phyloP scores from a whole-genome alignment of 1,140 invertebrate genomes.

The Megathymus violae region DNA sequence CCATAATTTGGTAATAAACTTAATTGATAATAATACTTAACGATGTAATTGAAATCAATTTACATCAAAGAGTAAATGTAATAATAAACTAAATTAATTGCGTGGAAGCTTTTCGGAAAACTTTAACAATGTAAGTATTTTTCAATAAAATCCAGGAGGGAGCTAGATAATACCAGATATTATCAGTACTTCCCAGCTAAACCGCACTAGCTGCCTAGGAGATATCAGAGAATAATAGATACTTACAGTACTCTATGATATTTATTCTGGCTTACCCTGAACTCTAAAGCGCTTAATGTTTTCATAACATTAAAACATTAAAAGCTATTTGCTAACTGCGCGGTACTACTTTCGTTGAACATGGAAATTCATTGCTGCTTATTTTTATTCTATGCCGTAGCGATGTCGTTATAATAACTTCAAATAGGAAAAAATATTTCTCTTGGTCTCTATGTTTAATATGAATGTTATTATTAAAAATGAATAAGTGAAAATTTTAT shows the following conservation, averaged over 20 bases:
- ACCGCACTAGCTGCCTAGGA: conserved; percentile 13
- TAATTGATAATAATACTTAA: too few species aligned
- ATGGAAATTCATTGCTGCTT: neutral
- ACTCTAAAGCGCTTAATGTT: conserved; percentile 19
- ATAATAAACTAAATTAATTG: too few species aligned
- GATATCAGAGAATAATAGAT: conserved; percentile 33
- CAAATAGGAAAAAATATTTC: too few species aligned
- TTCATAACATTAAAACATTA: conserved; percentile 26
- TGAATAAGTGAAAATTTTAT: too few species aligned
- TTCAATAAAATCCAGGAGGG: conserved; percentile 18
- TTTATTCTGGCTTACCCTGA: conserved; percentile 18
- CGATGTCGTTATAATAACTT: too few species aligned
- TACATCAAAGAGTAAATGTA: too few species aligned
- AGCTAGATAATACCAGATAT: conserved; percentile 23
- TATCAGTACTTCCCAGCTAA: conserved; percentile 24
- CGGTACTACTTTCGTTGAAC: neutral
- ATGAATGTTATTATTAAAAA: too few species aligned
- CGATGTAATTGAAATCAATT: too few species aligned
- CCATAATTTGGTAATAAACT: too few species aligned
- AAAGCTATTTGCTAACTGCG: neutral
- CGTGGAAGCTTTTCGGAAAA: conserved; percentile 36
- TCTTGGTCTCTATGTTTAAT: too few species aligned
- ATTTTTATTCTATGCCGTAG: too few species aligned
- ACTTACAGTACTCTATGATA: conserved; percentile 27
- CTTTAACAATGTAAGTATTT: conserved; percentile 29